Conservation (phyloP, 1,140 invertebrate species). For the Micrasema minimum region DNA sequence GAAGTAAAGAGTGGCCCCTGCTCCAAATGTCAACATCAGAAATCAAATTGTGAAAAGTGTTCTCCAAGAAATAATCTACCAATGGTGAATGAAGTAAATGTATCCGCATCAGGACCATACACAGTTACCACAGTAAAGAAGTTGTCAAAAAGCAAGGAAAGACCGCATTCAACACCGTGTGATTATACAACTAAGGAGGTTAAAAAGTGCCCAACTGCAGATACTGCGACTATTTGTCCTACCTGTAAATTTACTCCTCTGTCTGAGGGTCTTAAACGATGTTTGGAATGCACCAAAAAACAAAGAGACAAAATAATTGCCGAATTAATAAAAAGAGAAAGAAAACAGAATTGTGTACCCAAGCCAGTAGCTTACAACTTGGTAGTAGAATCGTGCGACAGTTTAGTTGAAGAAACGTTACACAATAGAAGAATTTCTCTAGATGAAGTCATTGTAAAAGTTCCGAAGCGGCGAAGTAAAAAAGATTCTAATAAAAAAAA, state of each 20-base stretch:
- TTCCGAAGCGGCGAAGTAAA: conserved; percentile 56
- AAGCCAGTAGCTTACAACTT: conserved; percentile 64
- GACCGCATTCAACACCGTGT: no score
- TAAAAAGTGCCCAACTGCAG: neutral
- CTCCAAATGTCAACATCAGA: neutral
- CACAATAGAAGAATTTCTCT: conserved; percentile 52
- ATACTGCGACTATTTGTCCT: conserved; percentile 19
- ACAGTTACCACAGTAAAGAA: neutral
- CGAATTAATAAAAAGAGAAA: conserved; percentile 48
- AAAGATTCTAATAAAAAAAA: conserved; percentile 21
- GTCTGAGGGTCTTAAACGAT: conserved; percentile 51
- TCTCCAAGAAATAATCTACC: neutral
- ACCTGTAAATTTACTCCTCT: conserved; percentile 32
- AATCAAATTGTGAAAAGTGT: neutral
- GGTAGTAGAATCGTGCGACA: conserved; percentile 63
- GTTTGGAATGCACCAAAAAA: conserved; percentile 34
- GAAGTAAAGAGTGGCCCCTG: neutral
- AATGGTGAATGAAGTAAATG: conserved; percentile 13
- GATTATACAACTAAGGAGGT: no score
- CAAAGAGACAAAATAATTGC: neutral
- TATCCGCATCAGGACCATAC: neutral
- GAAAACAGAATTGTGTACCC: conserved; percentile 51
- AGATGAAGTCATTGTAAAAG: conserved; percentile 61
- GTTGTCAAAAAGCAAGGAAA: neutral
- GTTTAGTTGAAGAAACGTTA: conserved; percentile 59